phyloP scores from a whole-genome alignment of 2,888 invertebrate species.

The Eugnorisma glareosa region DNA sequence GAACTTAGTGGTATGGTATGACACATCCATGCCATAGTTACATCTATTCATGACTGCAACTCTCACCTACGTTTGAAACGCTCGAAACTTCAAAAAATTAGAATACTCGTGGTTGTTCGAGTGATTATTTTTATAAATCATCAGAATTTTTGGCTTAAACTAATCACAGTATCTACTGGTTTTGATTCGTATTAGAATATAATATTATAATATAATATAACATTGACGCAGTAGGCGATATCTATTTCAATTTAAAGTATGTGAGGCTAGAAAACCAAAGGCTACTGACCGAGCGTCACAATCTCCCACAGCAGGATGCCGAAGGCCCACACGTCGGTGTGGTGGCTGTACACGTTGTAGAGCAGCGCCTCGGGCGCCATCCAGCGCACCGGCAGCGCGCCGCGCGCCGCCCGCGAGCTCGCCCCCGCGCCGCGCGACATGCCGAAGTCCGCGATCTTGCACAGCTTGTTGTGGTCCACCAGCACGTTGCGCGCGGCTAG shows the following conservation, averaged over 20 bases:
- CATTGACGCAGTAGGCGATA: no score
- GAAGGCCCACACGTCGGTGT: conserved; percentile 96
- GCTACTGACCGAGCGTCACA: conserved; percentile 93
- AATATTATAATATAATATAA: no score
- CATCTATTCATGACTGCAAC: not conserved
- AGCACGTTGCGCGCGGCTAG: conserved; percentile 95
- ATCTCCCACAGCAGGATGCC: conserved; percentile 97
- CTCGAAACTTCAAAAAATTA: not conserved
- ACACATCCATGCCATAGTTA: not conserved
- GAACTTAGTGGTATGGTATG: not conserved
- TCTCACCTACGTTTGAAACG: no score
- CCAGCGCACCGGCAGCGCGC: conserved; percentile 94
- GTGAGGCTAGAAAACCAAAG: not conserved
- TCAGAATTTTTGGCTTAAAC: not conserved
- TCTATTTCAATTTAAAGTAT: not conserved
- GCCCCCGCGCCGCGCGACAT: conserved; percentile 93
- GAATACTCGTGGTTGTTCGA: not conserved
- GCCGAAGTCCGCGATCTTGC: conserved; percentile 97
- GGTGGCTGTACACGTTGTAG: conserved; percentile 94
- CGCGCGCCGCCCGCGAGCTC: conserved; percentile 85
- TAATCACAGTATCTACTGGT: no score
- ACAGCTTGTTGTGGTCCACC: conserved; percentile 95
- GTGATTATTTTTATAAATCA: not conserved
- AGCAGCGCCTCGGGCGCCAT: conserved; percentile 96
- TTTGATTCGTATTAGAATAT: no score